phyloP scores from a whole-genome alignment of 2,113 vertebrate genomes.

The Circaetus gallicus region DNA sequence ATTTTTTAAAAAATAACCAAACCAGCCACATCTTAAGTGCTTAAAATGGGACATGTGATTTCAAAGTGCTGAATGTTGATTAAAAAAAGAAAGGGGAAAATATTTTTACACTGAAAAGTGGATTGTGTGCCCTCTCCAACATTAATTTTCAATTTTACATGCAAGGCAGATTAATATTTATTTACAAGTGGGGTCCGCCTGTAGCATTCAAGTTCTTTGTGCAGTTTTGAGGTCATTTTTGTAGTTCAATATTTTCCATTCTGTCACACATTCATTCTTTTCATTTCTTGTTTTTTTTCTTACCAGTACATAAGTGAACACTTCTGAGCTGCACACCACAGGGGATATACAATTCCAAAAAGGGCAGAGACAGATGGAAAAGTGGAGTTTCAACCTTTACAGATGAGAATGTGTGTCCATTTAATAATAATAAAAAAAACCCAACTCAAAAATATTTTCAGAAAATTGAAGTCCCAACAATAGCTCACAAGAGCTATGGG shows the following conservation, averaged over 20 bases:
- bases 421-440: conserved; percentile 11
- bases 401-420: conserved; percentile 51
- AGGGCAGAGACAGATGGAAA: conserved; percentile 59
- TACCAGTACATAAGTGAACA: conserved; percentile 29
- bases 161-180: conserved; percentile 59
- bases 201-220: conserved; percentile 35
- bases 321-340: conserved; percentile 41
- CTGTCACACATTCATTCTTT: conserved; percentile 33
- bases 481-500: background rate
- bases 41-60: conserved; percentile 38
- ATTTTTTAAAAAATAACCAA: conserved; percentile 29
- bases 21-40: background rate
- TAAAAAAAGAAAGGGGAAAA: conserved; percentile 40
- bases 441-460: conserved; percentile 57
- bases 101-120: conserved; percentile 10
- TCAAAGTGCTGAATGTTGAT: conserved; percentile 4
- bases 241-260: conserved; percentile 49
- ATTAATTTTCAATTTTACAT: conserved; percentile 64
- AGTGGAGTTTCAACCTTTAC: conserved; percentile 64
- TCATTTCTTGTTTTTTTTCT: background rate
- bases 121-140: conserved; percentile 1
- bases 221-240: conserved; percentile 63
- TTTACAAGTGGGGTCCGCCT: conserved; percentile 36
- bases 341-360: conserved; percentile 67
- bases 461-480: conserved; percentile 25